Evolutionary conservation across 2,888 invertebrate species (phyloP).

Genomic region (Therioaphis trifolii): DNA sequence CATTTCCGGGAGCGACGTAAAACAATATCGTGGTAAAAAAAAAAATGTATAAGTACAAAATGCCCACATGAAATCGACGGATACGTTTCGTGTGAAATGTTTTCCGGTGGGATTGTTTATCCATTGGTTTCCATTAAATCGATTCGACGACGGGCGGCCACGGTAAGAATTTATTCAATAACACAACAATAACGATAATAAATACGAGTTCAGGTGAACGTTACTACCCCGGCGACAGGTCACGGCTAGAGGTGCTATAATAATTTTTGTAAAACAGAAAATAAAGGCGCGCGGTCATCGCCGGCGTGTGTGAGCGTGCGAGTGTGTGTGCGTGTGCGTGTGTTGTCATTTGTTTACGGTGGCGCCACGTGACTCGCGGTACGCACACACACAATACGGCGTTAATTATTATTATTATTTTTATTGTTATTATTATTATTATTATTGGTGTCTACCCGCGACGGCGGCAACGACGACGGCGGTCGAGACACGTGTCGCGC

Average conservation of each 20-base stretch:
- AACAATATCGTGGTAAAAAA: no score
- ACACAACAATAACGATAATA: not conserved
- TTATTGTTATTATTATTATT: slow-evolving; percentile 49
- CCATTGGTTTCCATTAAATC: slow-evolving; percentile 14
- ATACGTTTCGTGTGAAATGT: slow-evolving; percentile 39
- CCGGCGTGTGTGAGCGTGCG: no score
- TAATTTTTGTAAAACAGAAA: no score
- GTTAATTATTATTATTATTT: slow-evolving; percentile 61
- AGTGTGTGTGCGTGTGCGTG: not conserved
- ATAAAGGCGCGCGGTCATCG: slow-evolving; percentile 30
- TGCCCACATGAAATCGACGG: not conserved
- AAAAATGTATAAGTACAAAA: no score
- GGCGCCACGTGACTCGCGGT: slow-evolving; percentile 57
- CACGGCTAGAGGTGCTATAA: no score
- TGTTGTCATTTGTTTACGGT: slow-evolving; percentile 61
- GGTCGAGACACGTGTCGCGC: slow-evolving; percentile 54
- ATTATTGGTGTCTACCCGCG: slow-evolving; percentile 31
- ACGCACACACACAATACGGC: slow-evolving; percentile 54
- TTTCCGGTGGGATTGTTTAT: not conserved
- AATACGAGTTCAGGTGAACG: no score
- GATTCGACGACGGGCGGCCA: not conserved
- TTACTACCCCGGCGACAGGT: no score
- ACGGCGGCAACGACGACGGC: slow-evolving; percentile 7
- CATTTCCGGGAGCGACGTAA: slow-evolving; percentile 30
- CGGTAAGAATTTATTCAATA: not conserved